Evolutionary conservation across 2,888 invertebrate genomes (phyloP), one percentile per base, ranked within the genome.

Genomic region (Helobdella robusta): DNA sequence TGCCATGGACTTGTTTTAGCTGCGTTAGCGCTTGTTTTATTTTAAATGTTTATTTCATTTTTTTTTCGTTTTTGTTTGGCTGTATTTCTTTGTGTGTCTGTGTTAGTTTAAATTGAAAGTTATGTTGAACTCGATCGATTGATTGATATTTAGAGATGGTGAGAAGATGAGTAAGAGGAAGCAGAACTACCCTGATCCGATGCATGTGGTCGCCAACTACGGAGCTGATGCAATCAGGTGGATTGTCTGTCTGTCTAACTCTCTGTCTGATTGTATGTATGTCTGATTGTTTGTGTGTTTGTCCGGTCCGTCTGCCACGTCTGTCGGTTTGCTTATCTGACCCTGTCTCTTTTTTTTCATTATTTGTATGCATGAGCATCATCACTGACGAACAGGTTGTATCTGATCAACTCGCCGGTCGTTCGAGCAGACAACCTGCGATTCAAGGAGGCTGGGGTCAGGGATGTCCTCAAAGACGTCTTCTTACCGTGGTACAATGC

Each of bases 121-220:
- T 11, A 30, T 28, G 8, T 1, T 58, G 2, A 1, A 6, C 20
- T 58, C 32, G n/a, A 58, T 11, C 15, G 25, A 59, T 1, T 11
- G 40, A 28, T 18, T 34, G n/a, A 40, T 62, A 68, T 67, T 44
- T 70, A 80, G 88, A 40, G 97, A 98, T 83, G 98, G 98, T 0
- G 92, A 94, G 78, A 99, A 99, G 81, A 99, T 98, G 98, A 95
- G 95, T 0, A 99, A 98, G 79, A 84, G 97, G 34, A 95, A 95
- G 82, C 92, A 95, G 80, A 98, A 98, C 78, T 98, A 94, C 80
- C 98, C 98, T 0, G 95, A 98, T 82, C 97, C 98, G 0, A 83
- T 92, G 81, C 87, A 89, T 73, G 79, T 85, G 40, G 84, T 95
- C 20, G 81, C 86, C 59, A 92, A 93, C 78, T 95, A 90, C 79